Conservation (phyloP, 2,888 invertebrate species). For the Crocallis elinguaria region DNA sequence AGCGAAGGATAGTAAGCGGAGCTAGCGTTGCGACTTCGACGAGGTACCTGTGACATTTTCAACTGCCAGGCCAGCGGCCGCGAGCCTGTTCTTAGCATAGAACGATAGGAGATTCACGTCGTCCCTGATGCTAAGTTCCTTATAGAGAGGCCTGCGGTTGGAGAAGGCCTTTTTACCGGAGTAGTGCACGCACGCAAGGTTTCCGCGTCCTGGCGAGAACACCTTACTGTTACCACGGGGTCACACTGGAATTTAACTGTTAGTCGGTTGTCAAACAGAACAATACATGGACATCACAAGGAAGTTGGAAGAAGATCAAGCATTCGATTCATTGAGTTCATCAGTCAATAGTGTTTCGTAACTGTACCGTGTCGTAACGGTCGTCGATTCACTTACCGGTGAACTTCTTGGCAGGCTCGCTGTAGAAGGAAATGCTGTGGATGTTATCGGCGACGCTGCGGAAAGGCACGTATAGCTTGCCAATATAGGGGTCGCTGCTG, state of each 20-base stretch:
- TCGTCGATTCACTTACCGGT: slow-evolving; percentile 82
- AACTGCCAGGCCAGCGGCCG: slow-evolving; percentile 83
- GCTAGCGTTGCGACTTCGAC: slow-evolving; percentile 66
- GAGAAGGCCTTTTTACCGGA: slow-evolving; percentile 92
- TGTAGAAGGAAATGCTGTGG: slow-evolving; percentile 87
- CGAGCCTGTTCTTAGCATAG: slow-evolving; percentile 92
- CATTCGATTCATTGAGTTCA: slow-evolving; percentile 41
- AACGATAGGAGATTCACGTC: slow-evolving; percentile 95
- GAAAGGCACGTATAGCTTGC: slow-evolving; percentile 87
- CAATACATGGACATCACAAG: slow-evolving; percentile 35
- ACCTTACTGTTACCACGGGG: slow-evolving; percentile 75
- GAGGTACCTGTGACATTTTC: slow-evolving; percentile 81
- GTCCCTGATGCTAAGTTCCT: slow-evolving; percentile 91
- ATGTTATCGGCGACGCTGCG: slow-evolving; percentile 86
- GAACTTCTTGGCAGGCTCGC: slow-evolving; percentile 88
- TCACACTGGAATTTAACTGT: slow-evolving; percentile 69
- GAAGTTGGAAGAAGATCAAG: slow-evolving; percentile 36
- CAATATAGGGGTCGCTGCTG: slow-evolving; percentile 89
- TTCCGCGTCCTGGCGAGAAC: slow-evolving; percentile 89
- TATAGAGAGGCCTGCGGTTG: slow-evolving; percentile 89
- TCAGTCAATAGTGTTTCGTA: slow-evolving; percentile 42
- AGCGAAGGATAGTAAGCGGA: slow-evolving; percentile 75
- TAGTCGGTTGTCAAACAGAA: slow-evolving; percentile 60
- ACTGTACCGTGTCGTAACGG: slow-evolving; percentile 36
- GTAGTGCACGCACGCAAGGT: slow-evolving; percentile 93